phyloP scores from a whole-genome alignment of 1,140 invertebrate species.

The Stegodyphus mimosarum region DNA sequence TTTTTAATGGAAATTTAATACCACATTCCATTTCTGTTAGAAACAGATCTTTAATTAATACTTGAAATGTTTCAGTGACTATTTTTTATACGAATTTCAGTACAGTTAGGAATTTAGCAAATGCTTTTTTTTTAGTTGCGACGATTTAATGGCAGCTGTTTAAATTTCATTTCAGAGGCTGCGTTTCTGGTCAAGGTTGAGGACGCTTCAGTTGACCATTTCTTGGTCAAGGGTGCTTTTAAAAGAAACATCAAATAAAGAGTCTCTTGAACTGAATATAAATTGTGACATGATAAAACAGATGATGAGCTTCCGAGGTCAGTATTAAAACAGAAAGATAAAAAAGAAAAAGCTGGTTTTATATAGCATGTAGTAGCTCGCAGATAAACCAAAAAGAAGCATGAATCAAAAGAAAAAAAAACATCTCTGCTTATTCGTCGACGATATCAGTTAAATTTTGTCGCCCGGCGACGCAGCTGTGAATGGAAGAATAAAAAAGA shows the following conservation, averaged over 20 bases:
- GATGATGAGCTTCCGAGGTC: slow-evolving; percentile 35
- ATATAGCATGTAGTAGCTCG: slow-evolving; percentile 22
- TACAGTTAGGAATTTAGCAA: no score
- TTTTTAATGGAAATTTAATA: no score
- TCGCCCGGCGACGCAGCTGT: slow-evolving; percentile 35
- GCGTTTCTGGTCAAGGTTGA: slow-evolving; percentile 37
- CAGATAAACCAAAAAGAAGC: slow-evolving; percentile 16
- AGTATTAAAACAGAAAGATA: not conserved
- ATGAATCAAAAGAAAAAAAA: slow-evolving; percentile 15
- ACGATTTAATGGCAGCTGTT: no score
- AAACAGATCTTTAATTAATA: no score
- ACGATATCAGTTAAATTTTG: slow-evolving; percentile 52
- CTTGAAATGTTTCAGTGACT: no score
- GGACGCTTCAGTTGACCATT: not conserved
- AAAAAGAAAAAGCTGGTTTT: slow-evolving; percentile 19
- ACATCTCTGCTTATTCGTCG: not conserved
- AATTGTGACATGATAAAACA: slow-evolving; percentile 28
- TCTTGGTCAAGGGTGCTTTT: slow-evolving; percentile 48
- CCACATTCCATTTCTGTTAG: no score
- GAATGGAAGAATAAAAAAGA: slow-evolving; percentile 44
- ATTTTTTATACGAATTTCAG: no score
- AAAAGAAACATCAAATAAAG: not conserved
- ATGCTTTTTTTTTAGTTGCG: no score
- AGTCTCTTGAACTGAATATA: slow-evolving; percentile 4
- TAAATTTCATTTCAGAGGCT: no score